Percentiles rank a stretch among this genome's conserved stretches.
Conservation (phyloP, 2,113 vertebrate species). For the Zosterops borbonicus region DNA sequence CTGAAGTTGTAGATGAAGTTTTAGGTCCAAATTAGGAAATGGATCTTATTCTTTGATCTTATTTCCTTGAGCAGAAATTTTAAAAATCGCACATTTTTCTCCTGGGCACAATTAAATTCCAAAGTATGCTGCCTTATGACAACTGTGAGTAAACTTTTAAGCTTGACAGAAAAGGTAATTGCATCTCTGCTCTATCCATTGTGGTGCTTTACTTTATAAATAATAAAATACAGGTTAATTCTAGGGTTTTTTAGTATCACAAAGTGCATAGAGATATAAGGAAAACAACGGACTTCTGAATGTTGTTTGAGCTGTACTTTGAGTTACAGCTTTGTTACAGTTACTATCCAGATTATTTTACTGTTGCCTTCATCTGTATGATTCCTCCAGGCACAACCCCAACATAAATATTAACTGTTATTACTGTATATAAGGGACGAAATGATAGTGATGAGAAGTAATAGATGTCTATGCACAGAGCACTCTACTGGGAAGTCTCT, state of each 20-base stretch:
- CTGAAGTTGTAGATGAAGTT: neutral
- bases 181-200: neutral
- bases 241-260: neutral
- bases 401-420: neutral
- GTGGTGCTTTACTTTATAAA: neutral
- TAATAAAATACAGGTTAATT: neutral
- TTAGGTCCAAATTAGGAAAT: neutral
- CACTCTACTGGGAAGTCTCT: neutral
- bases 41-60: neutral
- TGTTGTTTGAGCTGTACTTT: neutral
- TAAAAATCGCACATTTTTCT: neutral
- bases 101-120: neutral
- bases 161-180: neutral
- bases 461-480: neutral
- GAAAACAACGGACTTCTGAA: neutral
- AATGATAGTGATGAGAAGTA: neutral
- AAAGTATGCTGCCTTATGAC: neutral
- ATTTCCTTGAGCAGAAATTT: neutral
- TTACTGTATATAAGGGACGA: neutral
- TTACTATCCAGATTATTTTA: neutral
- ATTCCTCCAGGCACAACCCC: neutral
- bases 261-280: neutral
- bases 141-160: neutral
- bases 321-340: neutral
- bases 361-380: neutral